Base-by-base conservation (phyloP, 2,888 invertebrate species). In the Fabriciana adippe region DNA sequence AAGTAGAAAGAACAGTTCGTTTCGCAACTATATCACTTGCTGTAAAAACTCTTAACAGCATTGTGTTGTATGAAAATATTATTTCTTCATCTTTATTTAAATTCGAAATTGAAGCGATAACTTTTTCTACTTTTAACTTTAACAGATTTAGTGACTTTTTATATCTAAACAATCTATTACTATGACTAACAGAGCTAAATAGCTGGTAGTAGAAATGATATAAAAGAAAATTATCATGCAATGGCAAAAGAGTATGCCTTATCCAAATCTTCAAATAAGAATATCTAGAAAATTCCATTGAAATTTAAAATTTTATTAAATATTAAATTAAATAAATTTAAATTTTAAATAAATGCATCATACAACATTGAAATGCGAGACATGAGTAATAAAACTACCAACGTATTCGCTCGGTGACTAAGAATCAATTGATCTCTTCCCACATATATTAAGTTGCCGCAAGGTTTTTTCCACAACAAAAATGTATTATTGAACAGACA, bases 381-480 rank as follows among this genome's bases (percentile, higher is more conserved):
- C 21, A 5, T 31, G 48, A 16, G 13, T 18, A 62, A 50, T 35
- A 35, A 35, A 50, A 31, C 47, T 50, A 61, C 50, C 48, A 35
- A 21, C 66, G 5, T 45, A 68, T 41, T 50, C 35, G 51, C 41
- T 48, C 21, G 45, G 47, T 70, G 70, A 63, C 50, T 66, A 64
- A 68, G 68, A 35, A 45, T 50, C 65, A 59, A 70, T 66, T 68
- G 64, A 55, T 60, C 63, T 41, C 68, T 63, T 70, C 68, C 66
- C 68, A 70, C 70, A 66, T 63, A 14, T 41, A 63, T 66, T 66
- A 65, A 59, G 45, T 62, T 60, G 21, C 57, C 45, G 16, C 70
- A 68, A 68, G 68, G 63, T 68, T 55, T 48, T 47, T 47, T 48
- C 53, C 47, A 45, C 41, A 61, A 53, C 11, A 35, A 35, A 55